A percentile compares a stretch with the other conserved stretches of the same genome.
Evolutionary conservation across 2,797 vertebrate genomes (phyloP).

Genomic region (Mormyrus hasselquistii): DNA sequence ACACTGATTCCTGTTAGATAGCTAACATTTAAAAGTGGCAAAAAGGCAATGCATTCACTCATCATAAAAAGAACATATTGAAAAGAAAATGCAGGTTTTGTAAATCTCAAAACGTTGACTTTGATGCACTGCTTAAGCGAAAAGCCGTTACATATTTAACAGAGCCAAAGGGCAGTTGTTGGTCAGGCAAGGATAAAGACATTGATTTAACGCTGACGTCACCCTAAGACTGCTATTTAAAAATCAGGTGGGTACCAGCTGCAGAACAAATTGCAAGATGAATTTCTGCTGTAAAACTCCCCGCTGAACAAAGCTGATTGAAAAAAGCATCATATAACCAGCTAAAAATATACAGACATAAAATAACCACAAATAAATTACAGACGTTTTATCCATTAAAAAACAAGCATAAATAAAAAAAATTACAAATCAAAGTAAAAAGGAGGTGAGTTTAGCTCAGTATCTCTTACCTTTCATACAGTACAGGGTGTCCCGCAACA

Average conservation of each 20-base stretch:
- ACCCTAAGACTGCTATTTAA: not conserved
- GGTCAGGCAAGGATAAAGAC: not conserved
- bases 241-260: not conserved
- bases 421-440: not conserved
- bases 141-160: not conserved
- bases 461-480: slow-evolving; percentile 78
- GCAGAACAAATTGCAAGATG: not conserved
- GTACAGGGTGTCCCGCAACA: slow-evolving; percentile 90
- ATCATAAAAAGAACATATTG: not conserved
- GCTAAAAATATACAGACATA: not conserved
- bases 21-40: not conserved
- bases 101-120: not conserved
- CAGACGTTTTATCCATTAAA: not conserved
- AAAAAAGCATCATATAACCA: not conserved
- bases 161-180: not conserved
- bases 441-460: not conserved
- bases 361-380: not conserved
- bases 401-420: not conserved
- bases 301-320: not conserved
- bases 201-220: not conserved
- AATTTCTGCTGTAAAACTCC: not conserved
- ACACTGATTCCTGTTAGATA: not conserved
- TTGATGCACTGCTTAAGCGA: not conserved
- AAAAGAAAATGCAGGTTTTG: not conserved
- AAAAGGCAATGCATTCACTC: not conserved